These are phyloP conservation scores for Acanthococcus lagerstroemiae DNA, from an alignment of 2,888 invertebrate genomes.

Conservation along the genomic window DNA sequence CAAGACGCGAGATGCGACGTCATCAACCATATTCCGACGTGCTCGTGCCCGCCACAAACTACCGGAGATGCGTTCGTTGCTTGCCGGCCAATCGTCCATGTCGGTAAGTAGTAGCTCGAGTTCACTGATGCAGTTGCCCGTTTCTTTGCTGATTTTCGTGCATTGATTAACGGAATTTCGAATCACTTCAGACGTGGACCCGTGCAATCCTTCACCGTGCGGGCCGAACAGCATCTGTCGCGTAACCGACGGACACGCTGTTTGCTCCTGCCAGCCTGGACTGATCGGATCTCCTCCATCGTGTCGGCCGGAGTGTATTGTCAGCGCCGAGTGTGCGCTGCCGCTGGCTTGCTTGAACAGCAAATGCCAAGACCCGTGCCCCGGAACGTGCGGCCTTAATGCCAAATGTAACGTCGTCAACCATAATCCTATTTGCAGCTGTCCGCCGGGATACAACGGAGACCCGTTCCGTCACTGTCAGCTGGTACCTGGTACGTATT, in stretches of 20 bases:
- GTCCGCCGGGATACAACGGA: constrained; percentile 51
- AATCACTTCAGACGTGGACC: constrained; percentile 29
- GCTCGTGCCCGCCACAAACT: constrained; percentile 48
- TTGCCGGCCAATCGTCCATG: constrained; percentile 39
- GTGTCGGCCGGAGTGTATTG: constrained; percentile 54
- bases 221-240: constrained; percentile 62
- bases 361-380: constrained; percentile 55
- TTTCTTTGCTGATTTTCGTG: too few species aligned
- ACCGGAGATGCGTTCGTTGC: constrained; percentile 51
- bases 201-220: constrained; percentile 55
- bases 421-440: constrained; percentile 60
- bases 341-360: constrained; percentile 56
- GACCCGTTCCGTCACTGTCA: constrained; percentile 57
- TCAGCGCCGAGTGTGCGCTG: constrained; percentile 56
- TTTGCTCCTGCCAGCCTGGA: constrained; percentile 61
- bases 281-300: constrained; percentile 59
- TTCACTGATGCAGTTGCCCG: too few species aligned
- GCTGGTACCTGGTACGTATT: constrained; percentile 45
- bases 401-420: constrained; percentile 56
- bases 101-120: constrained; percentile 7
- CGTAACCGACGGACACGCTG: constrained; percentile 49
- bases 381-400: constrained; percentile 53
- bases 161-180: too few species aligned
- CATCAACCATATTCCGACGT: constrained; percentile 50
- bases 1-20: constrained; percentile 49